Evolutionary conservation across 2,797 vertebrate species (phyloP).

Genomic region (Glossophaga mutica): DNA sequence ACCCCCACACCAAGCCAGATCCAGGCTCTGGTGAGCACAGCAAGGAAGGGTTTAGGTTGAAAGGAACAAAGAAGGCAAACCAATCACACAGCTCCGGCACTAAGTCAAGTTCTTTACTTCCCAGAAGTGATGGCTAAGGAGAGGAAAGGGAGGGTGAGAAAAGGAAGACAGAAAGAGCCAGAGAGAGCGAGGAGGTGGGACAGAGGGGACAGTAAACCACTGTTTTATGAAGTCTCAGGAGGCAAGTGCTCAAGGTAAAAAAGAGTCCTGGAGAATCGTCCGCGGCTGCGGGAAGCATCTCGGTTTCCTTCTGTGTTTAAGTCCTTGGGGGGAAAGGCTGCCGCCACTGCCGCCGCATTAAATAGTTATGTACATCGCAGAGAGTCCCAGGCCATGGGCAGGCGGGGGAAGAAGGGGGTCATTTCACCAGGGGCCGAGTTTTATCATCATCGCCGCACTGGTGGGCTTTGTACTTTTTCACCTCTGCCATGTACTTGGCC

Average conservation of each 20-base stretch:
- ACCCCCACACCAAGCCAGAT: background rate
- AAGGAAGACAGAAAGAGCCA: conserved; percentile 45
- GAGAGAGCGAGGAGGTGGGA: background rate
- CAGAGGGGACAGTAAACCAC: conserved; percentile 64
- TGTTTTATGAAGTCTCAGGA: conserved; percentile 74
- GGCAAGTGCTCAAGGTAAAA: conserved; percentile 78
- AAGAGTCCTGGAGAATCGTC: conserved; percentile 73
- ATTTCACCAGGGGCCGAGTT: conserved; percentile 96
- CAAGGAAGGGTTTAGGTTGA: background rate
- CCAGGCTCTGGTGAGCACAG: background rate
- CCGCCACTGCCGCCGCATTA: conserved; percentile 70
- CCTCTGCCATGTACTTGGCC: conserved; percentile 98
- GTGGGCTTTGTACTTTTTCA: conserved; percentile 98
- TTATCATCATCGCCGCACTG: conserved; percentile 98
- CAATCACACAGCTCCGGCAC: conserved; percentile 65
- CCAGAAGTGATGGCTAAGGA: conserved; percentile 70
- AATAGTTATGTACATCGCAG: conserved; percentile 81
- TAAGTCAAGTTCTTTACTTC: conserved; percentile 78
- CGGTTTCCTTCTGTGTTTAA: conserved; percentile 69
- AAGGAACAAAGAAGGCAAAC: conserved; percentile 28
- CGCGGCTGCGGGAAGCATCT: conserved; percentile 61
- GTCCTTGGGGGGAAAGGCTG: conserved; percentile 68
- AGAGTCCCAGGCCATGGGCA: conserved; percentile 71
- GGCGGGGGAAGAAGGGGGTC: conserved; percentile 65
- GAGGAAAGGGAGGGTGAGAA: background rate